Conservation (phyloP, 2,113 vertebrate genomes). For the Zosterops pallidus region DNA sequence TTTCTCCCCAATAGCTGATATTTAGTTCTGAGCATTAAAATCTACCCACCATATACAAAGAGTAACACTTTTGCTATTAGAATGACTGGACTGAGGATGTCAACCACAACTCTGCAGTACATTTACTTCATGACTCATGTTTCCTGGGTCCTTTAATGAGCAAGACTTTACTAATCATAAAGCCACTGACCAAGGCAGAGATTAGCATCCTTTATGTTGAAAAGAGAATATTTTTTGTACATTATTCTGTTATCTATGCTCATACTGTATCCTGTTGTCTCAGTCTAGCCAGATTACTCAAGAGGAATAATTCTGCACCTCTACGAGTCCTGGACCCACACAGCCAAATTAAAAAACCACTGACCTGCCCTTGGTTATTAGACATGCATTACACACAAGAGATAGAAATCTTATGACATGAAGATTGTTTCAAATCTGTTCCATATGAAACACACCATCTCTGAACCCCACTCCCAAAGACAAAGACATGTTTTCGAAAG, state of each 20-base stretch:
- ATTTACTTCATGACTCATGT: not conserved
- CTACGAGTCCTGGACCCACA: not conserved
- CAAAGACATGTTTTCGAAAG: not conserved
- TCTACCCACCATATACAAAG: not conserved
- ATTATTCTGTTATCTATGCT: not conserved
- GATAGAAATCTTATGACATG: not conserved
- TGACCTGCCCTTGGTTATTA: not conserved
- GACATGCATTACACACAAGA: not conserved
- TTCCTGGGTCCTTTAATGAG: not conserved
- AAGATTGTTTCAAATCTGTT: not conserved
- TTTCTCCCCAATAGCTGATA: rapidly evolving
- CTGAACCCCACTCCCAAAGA: not conserved
- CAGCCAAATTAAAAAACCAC: not conserved
- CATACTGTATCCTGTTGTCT: not conserved
- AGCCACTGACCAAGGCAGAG: not conserved
- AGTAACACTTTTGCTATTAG: not conserved
- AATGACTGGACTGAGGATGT: not conserved
- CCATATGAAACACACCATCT: not conserved
- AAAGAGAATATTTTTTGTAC: not conserved
- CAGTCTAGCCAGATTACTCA: not conserved
- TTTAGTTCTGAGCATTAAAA: not conserved
- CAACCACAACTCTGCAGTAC: not conserved
- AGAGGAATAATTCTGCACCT: not conserved
- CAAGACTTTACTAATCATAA: not conserved
- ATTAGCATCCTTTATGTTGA: not conserved